Conservation (phyloP, 2,113 vertebrate species). For the Poicephalus gulielmi region DNA sequence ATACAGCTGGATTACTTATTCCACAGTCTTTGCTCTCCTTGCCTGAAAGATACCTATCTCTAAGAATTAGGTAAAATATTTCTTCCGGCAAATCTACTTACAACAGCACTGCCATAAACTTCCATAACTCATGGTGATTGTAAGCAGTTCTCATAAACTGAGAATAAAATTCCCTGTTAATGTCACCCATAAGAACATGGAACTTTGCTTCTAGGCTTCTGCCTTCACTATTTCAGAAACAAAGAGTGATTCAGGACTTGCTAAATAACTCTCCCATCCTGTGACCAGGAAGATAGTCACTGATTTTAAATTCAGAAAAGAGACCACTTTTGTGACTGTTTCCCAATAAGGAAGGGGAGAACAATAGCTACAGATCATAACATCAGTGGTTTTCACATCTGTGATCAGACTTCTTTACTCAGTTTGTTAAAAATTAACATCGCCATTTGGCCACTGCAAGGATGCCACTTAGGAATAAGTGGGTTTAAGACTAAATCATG, state of each 20-base stretch:
- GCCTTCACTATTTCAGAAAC: neutral
- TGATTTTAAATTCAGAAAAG: neutral
- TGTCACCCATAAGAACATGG: neutral
- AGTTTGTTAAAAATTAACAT: neutral
- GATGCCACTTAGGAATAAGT: neutral
- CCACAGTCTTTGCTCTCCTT: neutral
- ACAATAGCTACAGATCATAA: neutral
- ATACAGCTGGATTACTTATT: neutral
- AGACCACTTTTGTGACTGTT: neutral
- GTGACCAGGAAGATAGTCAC: neutral
- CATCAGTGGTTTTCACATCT: neutral
- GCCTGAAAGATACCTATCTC: neutral
- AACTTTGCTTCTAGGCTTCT: neutral
- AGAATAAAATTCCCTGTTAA: neutral
- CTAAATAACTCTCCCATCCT: neutral
- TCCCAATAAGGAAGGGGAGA: neutral
- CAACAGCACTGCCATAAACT: neutral
- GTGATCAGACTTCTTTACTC: neutral
- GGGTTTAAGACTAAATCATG: neutral
- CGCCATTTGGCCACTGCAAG: neutral
- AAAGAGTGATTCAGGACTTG: neutral
- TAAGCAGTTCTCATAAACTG: neutral
- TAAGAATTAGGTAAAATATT: neutral
- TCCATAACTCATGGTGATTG: neutral
- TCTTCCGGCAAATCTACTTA: neutral